Conservation (phyloP, 2,113 vertebrate species). For the Telmatochromis sp. region DNA sequence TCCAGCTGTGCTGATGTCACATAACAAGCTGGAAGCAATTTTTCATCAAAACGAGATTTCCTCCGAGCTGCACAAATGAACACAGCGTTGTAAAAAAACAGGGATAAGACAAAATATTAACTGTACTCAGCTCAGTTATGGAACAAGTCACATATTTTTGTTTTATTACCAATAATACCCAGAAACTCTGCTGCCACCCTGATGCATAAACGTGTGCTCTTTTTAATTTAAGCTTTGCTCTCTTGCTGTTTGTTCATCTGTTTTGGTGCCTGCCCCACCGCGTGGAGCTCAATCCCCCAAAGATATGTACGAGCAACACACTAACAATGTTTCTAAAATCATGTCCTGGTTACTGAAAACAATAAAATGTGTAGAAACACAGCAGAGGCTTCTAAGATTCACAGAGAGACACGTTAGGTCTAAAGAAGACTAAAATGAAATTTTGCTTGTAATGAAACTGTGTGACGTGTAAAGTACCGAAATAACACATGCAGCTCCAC, state of each 20-base stretch:
- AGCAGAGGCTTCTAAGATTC: neutral
- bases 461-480: neutral
- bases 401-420: accelerated
- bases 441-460: too few species aligned
- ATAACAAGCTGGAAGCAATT: neutral
- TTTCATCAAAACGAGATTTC: neutral
- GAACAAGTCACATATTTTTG: neutral
- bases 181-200: accelerated
- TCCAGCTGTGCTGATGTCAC: accelerated
- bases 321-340: neutral
- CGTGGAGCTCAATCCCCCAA: neutral
- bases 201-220: neutral
- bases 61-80: neutral
- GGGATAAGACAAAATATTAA: neutral
- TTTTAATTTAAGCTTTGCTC: neutral
- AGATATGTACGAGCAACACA: neutral
- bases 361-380: neutral
- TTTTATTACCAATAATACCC: neutral
- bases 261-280: neutral
- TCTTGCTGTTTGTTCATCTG: neutral
- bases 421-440: accelerated
- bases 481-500: too few species aligned
- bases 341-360: neutral
- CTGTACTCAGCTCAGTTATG: neutral
- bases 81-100: neutral